Evolutionary conservation across 1,140 invertebrate genomes (phyloP), one percentile per base, ranked within the genome.

Genomic region (silkworm (Bombyx mori)): DNA sequence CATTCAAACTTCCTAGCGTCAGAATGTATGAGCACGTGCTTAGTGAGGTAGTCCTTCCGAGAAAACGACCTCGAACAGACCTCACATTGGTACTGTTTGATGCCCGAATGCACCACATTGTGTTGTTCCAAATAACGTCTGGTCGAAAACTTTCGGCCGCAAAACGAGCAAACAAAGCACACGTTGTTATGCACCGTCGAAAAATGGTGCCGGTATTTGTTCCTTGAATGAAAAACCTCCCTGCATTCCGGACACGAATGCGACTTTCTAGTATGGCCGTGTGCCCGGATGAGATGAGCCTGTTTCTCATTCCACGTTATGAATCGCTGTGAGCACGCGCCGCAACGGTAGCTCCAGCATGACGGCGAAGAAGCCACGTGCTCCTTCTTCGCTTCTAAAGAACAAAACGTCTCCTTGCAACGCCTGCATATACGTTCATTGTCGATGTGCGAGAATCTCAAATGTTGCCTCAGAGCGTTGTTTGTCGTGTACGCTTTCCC

Each of bases 1-100:
- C 92, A 93, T 43, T 88, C 74, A 63, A 89, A 92, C 3, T 90
- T 89, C 52, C 89, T 87, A 61, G 89, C 88, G 3, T 90, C 88
- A 0, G 89, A 90, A 63, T 93, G 91, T 42, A 79, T 77, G 64
- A 80, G 75, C 75, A 85, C 78, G 52, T 88, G 88, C 35, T 75
- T 69, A 35, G 46, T 52, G 48, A 79, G 61, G 56, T 71, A 73
- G 8, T 54, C 60, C 48, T 73, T 75, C 35, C 63, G 56, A 0
- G 65, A 57, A 58, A 79, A 79, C 8, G 68, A 58, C 59, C 75
- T 79, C 2, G 70, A 71, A 65, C 90, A 91, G 18, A 80, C 71
- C 42, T 69, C 61, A 69, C 90, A 90, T 50, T 75, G 69, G 61
- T 86, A 90, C 10, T 80, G 77, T 55, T 84, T 84, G 10, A 82